These are phyloP conservation scores for Melopsittacus undulatus DNA, from an alignment of 2,797 vertebrate species.

Conservation along the genomic window DNA sequence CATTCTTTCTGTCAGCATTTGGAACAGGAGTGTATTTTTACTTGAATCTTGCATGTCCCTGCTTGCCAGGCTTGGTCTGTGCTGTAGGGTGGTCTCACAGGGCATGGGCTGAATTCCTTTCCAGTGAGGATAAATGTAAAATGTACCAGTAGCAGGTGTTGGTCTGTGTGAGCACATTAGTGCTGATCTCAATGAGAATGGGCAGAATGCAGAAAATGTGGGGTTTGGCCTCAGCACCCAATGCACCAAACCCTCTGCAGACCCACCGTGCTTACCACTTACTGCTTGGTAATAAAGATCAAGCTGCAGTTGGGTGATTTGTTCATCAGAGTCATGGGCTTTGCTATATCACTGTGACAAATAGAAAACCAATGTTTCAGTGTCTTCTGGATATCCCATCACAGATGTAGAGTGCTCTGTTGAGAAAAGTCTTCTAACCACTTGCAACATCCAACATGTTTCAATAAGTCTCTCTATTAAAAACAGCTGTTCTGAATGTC, in stretches of 20 bases:
- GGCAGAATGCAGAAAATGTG: not conserved
- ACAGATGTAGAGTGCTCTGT: not conserved
- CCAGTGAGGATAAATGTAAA: not conserved
- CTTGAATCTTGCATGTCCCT: not conserved
- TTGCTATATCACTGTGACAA: not conserved
- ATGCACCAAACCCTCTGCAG: not conserved
- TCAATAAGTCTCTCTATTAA: not conserved
- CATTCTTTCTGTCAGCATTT: not conserved
- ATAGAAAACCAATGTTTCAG: not conserved
- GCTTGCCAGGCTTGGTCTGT: not conserved
- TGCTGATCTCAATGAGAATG: not conserved
- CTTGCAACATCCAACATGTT: not conserved
- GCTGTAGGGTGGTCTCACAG: not conserved
- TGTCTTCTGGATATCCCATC: not conserved
- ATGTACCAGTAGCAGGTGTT: rapidly evolving
- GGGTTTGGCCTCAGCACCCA: not conserved
- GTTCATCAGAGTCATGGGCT: not conserved
- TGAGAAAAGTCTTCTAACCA: not conserved
- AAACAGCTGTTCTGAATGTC: not conserved
- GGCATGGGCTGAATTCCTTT: not conserved
- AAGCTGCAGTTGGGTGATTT: not conserved
- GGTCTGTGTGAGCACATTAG: not conserved
- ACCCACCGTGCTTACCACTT: not conserved
- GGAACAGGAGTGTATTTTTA: not conserved
- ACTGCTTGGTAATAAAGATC: not conserved